phyloP scores from a whole-genome alignment of 2,888 invertebrate species.

The Labia minor region DNA sequence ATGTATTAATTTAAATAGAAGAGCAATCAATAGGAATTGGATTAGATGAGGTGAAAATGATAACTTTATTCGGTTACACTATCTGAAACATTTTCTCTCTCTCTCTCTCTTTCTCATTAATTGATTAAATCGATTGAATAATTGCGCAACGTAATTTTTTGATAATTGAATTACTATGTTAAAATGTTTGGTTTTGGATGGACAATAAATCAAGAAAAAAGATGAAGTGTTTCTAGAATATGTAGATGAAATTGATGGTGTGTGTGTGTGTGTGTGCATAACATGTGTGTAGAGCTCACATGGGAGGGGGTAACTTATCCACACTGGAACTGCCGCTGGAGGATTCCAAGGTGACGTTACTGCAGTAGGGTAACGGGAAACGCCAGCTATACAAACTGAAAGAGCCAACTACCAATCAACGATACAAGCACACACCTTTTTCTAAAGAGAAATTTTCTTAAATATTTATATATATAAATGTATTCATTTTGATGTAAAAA shows the following conservation, averaged over 20 bases:
- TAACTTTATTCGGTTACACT: background rate
- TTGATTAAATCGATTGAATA: background rate
- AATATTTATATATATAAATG: too few relatives aligned
- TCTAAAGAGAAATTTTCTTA: background rate
- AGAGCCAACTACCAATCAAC: constrained; percentile 22
- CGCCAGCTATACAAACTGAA: constrained; percentile 90
- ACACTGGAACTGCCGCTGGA: constrained; percentile 37
- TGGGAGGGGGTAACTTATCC: constrained; percentile 44
- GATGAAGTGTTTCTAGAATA: background rate
- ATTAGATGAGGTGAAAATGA: background rate
- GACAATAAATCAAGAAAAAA: background rate
- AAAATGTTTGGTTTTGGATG: background rate
- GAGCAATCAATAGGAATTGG: too few relatives aligned
- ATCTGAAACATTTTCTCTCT: background rate
- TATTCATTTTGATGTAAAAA: too few relatives aligned
- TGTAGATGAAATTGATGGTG: constrained; percentile 19
- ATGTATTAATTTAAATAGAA: too few relatives aligned
- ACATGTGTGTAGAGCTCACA: constrained; percentile 15
- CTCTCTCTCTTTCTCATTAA: too few relatives aligned
- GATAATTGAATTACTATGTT: background rate
- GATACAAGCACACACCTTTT: constrained; percentile 15
- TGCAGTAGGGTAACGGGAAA: constrained; percentile 93
- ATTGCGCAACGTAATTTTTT: background rate
- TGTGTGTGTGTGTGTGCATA: background rate
- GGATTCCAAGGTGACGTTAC: constrained; percentile 66